Percentiles rank a stretch among this genome's conserved stretches.
These are phyloP conservation scores for Brachionus calyciflorus DNA, from an alignment of 1,140 invertebrate species.

Conservation along the genomic window DNA sequence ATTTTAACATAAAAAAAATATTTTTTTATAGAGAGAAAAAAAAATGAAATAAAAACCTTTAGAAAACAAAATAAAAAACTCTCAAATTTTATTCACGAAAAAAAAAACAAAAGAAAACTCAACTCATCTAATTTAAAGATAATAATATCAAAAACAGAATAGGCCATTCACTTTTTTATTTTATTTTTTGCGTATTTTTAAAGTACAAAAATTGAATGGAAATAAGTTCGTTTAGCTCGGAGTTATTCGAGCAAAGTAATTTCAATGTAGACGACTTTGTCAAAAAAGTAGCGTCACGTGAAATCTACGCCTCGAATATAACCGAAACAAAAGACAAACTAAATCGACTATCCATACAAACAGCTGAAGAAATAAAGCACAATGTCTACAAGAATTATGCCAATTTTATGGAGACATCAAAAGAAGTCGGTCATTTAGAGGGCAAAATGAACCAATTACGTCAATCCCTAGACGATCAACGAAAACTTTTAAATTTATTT, in stretches of 20 bases:
- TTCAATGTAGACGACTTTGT: slow-evolving; percentile 35
- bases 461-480: slow-evolving; percentile 34
- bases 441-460: slow-evolving; percentile 44
- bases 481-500: slow-evolving; percentile 34
- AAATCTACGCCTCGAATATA: slow-evolving; percentile 17
- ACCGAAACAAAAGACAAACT: slow-evolving; percentile 36
- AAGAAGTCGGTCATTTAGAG: slow-evolving; percentile 42
- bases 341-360: background rate
- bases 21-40: background rate
- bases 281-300: background rate
- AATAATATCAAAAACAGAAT: background rate
- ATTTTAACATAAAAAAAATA: slow-evolving; percentile 22
- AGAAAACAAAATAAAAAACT: no score
- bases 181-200: background rate
- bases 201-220: background rate
- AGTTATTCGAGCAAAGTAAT: slow-evolving; percentile 25
- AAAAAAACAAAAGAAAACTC: background rate
- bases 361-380: slow-evolving; percentile 46
- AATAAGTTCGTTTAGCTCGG: background rate
- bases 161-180: background rate
- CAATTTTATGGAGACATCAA: slow-evolving; percentile 44
- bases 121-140: no score
- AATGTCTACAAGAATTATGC: slow-evolving; percentile 43
- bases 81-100: no score
- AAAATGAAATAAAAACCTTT: no score